Evolutionary conservation across 2,888 invertebrate species (phyloP).

Genomic region (Aleiodes leptofemur): DNA sequence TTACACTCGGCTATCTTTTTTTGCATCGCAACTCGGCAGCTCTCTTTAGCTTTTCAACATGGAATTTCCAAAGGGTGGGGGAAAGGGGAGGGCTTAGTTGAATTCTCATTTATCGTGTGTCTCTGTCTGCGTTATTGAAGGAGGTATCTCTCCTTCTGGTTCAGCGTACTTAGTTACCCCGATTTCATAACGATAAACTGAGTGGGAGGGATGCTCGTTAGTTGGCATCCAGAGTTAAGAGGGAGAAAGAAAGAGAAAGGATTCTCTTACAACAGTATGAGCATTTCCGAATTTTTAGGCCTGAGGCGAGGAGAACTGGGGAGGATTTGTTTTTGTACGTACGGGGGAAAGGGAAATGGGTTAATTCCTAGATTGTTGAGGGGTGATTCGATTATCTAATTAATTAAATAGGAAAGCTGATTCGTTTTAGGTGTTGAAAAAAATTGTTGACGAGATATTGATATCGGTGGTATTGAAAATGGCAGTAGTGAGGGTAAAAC

Average conservation of each 20-base stretch:
- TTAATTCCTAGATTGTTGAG: no score
- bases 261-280: not conserved
- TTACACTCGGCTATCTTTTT: conserved; percentile 43
- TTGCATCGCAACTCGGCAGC: not conserved
- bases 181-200: conserved; percentile 62
- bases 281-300: not conserved
- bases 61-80: not conserved
- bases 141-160: not conserved
- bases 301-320: no score
- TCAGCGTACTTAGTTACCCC: conserved; percentile 58
- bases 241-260: not conserved
- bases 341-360: no score
- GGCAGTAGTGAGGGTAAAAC: no score
- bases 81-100: no score
- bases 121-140: not conserved
- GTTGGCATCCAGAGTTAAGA: conserved; percentile 9
- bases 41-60: not conserved
- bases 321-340: not conserved
- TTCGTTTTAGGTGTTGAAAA: no score
- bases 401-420: no score
- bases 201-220: conserved; percentile 62
- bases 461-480: no score
- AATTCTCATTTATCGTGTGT: no score
- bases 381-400: no score
- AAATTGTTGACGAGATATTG: no score